Evolutionary conservation across 2,888 invertebrate genomes (phyloP).

Genomic region (Torymus aiolomorphi): DNA sequence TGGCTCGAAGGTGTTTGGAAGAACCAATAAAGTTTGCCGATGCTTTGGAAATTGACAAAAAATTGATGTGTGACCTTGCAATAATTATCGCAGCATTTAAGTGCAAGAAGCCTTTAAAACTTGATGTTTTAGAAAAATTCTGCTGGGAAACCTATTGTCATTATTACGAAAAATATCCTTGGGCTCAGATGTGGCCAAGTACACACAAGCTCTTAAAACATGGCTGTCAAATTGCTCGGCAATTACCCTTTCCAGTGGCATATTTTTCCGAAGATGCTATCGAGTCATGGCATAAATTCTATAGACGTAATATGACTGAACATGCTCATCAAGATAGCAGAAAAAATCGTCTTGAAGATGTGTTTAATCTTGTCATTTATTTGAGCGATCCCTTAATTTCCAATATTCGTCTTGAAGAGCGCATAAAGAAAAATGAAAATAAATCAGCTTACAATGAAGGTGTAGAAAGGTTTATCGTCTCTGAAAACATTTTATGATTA

Average conservation of each 20-base stretch:
- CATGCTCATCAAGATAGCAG: slow-evolving; percentile 4
- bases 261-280: slow-evolving; percentile 17
- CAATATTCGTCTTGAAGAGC: too few species aligned
- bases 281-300: not conserved
- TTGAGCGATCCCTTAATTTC: not conserved
- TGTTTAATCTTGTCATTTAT: not conserved
- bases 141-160: not conserved
- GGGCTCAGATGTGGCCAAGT: slow-evolving; percentile 17
- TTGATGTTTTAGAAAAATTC: not conserved
- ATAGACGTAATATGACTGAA: too few species aligned
- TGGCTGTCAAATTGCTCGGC: not conserved
- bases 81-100: not conserved
- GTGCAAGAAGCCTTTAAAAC: not conserved
- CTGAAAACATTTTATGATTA: too few species aligned
- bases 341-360: not conserved
- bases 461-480: too few species aligned
- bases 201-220: not conserved
- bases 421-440: too few species aligned
- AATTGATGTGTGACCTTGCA: not conserved
- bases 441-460: too few species aligned
- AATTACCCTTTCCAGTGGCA: not conserved
- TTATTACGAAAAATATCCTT: slow-evolving; percentile 12
- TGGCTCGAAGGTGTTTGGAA: not conserved
- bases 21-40: not conserved
- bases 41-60: not conserved